phyloP scores from a whole-genome alignment of 2,888 invertebrate genomes.

The Tanytarsus gracilentus region DNA sequence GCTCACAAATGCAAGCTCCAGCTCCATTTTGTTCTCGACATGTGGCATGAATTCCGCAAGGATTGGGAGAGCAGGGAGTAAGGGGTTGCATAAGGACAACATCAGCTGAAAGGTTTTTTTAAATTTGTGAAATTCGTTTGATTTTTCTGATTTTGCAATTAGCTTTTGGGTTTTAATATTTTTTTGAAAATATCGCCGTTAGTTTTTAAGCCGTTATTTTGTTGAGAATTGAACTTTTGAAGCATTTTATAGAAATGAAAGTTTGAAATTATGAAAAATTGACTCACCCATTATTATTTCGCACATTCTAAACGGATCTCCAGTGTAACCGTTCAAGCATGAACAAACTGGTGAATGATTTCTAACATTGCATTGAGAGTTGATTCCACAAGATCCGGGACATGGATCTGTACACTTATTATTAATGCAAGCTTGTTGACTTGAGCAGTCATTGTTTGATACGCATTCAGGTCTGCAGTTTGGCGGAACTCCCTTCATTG shows the following conservation, averaged over 20 bases:
- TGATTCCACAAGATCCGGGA: conserved; percentile 56
- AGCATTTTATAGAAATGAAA: no score
- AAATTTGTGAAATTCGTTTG: no score
- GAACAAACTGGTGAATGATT: conserved; percentile 70
- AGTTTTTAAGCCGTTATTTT: not conserved
- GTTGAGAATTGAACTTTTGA: no score
- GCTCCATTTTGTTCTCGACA: conserved; percentile 68
- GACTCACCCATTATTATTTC: conserved; percentile 45
- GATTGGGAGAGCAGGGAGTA: conserved; percentile 76
- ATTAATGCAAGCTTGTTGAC: conserved; percentile 45
- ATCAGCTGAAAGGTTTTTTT: no score
- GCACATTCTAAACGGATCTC: conserved; percentile 61
- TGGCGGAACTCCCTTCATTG: conserved; percentile 60
- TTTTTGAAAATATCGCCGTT: not conserved
- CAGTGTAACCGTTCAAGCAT: conserved; percentile 61
- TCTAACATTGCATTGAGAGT: conserved; percentile 63
- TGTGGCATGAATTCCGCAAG: conserved; percentile 76
- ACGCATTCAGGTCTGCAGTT: conserved; percentile 76
- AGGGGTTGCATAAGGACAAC: no score
- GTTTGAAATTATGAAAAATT: no score
- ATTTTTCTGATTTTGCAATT: no score
- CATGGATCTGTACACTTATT: conserved; percentile 68
- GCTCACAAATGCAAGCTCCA: conserved; percentile 70
- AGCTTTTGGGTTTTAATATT: no score
- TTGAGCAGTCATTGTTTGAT: conserved; percentile 73